These are phyloP conservation scores for Globodera rostochiensis DNA, from an alignment of 1,140 invertebrate species.

Conservation along the genomic window DNA sequence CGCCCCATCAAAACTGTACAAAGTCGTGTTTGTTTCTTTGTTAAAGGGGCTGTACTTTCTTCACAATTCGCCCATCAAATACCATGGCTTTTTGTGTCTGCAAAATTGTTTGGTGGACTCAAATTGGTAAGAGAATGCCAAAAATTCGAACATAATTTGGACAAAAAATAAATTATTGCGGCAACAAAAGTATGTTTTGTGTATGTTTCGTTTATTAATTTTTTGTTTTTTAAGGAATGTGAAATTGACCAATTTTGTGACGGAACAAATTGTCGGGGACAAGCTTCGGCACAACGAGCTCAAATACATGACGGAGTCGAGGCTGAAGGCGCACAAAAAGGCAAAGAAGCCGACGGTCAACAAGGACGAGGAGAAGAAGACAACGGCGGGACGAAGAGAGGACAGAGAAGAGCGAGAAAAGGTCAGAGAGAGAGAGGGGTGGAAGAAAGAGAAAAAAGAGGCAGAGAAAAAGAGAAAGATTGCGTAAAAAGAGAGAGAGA, in stretches of 20 bases:
- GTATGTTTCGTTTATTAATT: neutral
- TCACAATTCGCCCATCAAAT: conserved; percentile 55
- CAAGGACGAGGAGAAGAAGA: conserved; percentile 30
- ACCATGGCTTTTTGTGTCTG: conserved; percentile 62
- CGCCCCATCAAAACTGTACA: too few relatives aligned
- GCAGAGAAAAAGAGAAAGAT: neutral
- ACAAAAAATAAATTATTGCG: too few relatives aligned
- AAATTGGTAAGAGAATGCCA: conserved; percentile 43
- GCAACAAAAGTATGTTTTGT: too few relatives aligned
- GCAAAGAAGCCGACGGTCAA: neutral
- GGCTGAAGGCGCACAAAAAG: conserved; percentile 48
- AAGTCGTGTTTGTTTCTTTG: neutral
- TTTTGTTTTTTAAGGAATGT: conserved; percentile 46
- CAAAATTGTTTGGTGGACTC: conserved; percentile 65
- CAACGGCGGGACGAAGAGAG: conserved; percentile 10
- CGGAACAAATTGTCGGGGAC: conserved; percentile 57
- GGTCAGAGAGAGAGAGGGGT: neutral
- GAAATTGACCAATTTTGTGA: conserved; percentile 63
- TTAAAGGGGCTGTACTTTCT: conserved; percentile 59
- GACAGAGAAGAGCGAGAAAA: conserved; percentile 14
- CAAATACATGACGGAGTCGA: conserved; percentile 51
- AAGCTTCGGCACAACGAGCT: conserved; percentile 61
- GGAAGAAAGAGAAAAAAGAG: neutral
- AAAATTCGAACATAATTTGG: too few relatives aligned
- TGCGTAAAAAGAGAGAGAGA: neutral